phyloP scores from a whole-genome alignment of 2,113 vertebrate species.

The Hydrochoerus hydrochaeris region DNA sequence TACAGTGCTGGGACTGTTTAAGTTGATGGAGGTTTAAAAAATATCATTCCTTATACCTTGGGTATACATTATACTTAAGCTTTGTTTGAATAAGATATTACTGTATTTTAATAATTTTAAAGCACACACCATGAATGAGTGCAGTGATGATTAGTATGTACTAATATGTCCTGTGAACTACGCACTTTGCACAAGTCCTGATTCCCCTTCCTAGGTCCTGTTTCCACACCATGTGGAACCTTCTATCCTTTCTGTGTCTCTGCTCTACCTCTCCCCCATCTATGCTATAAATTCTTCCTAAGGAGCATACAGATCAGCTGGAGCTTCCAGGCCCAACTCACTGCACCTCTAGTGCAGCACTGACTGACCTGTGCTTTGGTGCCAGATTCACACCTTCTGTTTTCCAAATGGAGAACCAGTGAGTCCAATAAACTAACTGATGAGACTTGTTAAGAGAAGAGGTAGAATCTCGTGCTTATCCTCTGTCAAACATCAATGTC shows the following conservation, averaged over 20 bases:
- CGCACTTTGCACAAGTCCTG: neutral
- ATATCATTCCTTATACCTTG: neutral
- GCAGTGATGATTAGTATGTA: neutral
- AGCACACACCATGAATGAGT: neutral
- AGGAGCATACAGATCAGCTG: neutral
- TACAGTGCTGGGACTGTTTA: neutral
- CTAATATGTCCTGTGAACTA: neutral
- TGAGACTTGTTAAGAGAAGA: neutral
- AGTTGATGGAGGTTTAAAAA: neutral
- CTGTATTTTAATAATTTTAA: neutral
- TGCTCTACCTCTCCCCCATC: too few relatives aligned
- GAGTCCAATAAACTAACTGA: neutral
- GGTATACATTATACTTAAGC: neutral
- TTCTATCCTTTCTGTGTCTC: neutral
- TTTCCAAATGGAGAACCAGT: neutral
- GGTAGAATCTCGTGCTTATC: neutral
- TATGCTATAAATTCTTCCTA: neutral
- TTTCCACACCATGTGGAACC: neutral
- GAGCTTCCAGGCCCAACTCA: neutral
- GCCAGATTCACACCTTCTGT: neutral
- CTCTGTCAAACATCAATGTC: too few relatives aligned
- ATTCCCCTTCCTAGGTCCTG: neutral
- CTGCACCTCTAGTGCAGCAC: neutral
- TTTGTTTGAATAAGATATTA: constrained; percentile 2
- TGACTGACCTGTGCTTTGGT: neutral